Evolutionary conservation across 2,797 vertebrate species (phyloP), one percentile per base, ranked within the genome.

Genomic region (Diceros bicornis): DNA sequence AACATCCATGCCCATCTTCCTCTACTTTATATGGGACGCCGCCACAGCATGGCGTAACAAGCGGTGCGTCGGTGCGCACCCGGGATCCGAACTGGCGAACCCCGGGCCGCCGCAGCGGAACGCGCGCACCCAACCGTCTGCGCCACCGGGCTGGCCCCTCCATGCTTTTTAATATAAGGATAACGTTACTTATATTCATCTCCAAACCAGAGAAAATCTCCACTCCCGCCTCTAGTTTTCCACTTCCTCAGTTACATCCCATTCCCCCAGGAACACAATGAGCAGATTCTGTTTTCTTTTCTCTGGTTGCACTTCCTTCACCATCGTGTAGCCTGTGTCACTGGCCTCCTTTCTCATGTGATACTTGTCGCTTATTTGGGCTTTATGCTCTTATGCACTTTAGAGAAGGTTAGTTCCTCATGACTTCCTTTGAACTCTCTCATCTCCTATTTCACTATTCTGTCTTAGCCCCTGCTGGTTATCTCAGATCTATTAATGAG

Each of bases 261-360:
- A 2, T 21, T 78, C 92, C 20, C 50, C 44, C 20, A 12, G 10
- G 9, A 86, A 68, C 25, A 25, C 29, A 50, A 4, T 21, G 37
- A 44, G 6, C 29, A 37, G 23, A 16, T 47, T 82, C 7, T 59
- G 50, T 37, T 50, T 78, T 85, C 8, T n/a, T 57, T 90, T 84
- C 16, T 86, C 68, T 17, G 16, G 4, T 6, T 27, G 16, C 14
- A 12, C 47, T 57, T 61, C 17, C 77, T 41, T 66, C 41, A 14
- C 55, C 23, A 0, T 8, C 4, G 0, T 6, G 32, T 7, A 17
- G 32, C 6, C 47, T 17, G 23, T 6, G 6, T 50, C 32, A 0
- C 71, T 41, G 6, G 20, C 52, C 27, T 64, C 34, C 61, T 71
- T 10, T 61, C 47, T 32, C 41, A 1, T 16, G 29, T 83, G 83